Conservation (phyloP, 2,888 invertebrate species). For the Lymantria dispar region DNA sequence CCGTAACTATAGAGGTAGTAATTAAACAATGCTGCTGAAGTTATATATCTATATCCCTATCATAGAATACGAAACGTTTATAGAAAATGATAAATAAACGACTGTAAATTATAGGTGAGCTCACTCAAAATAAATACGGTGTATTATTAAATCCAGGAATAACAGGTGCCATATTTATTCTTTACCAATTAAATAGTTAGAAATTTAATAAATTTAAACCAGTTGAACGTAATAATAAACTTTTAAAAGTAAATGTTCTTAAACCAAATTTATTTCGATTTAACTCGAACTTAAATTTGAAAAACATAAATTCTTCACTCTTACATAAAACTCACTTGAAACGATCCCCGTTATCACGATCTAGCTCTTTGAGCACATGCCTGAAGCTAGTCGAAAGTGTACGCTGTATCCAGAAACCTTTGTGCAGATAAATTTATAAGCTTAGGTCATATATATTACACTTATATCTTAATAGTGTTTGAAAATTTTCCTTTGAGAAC, state of each 20-base stretch:
- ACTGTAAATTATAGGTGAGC: no score
- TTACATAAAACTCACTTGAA: slow-evolving; percentile 39
- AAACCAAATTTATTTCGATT: not conserved
- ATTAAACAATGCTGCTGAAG: no score
- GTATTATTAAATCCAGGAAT: no score
- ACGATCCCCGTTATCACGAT: slow-evolving; percentile 62
- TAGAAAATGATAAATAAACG: no score
- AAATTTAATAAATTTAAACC: no score
- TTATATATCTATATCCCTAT: no score
- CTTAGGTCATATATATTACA: slow-evolving; percentile 13
- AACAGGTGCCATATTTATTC: no score
- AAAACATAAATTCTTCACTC: slow-evolving; percentile 29
- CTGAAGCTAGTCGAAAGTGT: slow-evolving; percentile 49
- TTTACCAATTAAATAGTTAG: no score
- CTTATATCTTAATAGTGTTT: slow-evolving; percentile 1
- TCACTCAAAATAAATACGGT: no score
- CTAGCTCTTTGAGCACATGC: slow-evolving; percentile 63
- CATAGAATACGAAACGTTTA: no score
- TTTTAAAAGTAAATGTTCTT: slow-evolving; percentile 4
- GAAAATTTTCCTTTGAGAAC: slow-evolving; percentile 17
- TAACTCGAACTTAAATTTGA: slow-evolving; percentile 22
- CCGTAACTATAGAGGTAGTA: no score
- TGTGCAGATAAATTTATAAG: slow-evolving; percentile 41
- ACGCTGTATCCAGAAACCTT: slow-evolving; percentile 49
- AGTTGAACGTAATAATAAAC: no score